A percentile compares a stretch with the other conserved stretches of the same genome.
Evolutionary conservation across 2,888 invertebrate genomes (phyloP).

Genomic region (Drosophila mayaguana): DNA sequence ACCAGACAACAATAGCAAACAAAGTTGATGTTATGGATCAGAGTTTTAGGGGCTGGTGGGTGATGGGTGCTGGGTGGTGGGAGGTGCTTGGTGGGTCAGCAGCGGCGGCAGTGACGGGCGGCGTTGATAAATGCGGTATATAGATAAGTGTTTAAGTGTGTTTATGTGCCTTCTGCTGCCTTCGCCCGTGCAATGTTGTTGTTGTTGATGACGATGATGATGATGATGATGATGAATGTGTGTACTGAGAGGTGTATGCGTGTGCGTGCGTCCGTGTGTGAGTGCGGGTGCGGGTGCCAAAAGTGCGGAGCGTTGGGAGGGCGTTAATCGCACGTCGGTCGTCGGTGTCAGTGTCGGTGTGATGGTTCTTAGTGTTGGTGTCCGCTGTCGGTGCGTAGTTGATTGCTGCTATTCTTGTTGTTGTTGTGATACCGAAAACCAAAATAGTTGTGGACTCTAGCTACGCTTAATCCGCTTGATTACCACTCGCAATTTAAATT

Average conservation of each 20-base stretch:
- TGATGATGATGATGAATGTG: conserved; percentile 31
- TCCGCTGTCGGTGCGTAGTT: conserved; percentile 68
- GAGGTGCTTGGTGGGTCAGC: conserved; percentile 23
- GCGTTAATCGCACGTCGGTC: conserved; percentile 66
- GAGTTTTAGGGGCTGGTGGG: conserved; percentile 11
- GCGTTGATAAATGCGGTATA: conserved; percentile 71
- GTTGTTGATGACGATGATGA: conserved; percentile 21
- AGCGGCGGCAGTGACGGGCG: conserved; percentile 35
- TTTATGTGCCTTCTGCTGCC: conserved; percentile 46
- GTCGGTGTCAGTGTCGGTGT: conserved; percentile 55
- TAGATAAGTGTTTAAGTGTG: conserved; percentile 51
- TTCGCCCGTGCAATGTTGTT: conserved; percentile 23
- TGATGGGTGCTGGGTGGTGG: neutral
- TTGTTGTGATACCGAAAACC: conserved; percentile 44
- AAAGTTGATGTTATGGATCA: conserved; percentile 64
- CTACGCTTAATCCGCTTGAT: conserved; percentile 64
- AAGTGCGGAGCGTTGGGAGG: conserved; percentile 55
- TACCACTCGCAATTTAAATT: conserved; percentile 71
- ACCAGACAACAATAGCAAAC: conserved; percentile 78
- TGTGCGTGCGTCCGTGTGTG: conserved; percentile 24
- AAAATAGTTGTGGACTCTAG: conserved; percentile 50
- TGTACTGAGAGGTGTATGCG: conserved; percentile 23
- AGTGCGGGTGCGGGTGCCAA: conserved; percentile 56
- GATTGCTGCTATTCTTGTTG: conserved; percentile 42
- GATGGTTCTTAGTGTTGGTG: conserved; percentile 47